A percentile compares a stretch with the other conserved stretches of the same genome.
These are phyloP conservation scores for Trichopoda pennipes DNA, from an alignment of 2,888 invertebrate genomes.

Conservation along the genomic window DNA sequence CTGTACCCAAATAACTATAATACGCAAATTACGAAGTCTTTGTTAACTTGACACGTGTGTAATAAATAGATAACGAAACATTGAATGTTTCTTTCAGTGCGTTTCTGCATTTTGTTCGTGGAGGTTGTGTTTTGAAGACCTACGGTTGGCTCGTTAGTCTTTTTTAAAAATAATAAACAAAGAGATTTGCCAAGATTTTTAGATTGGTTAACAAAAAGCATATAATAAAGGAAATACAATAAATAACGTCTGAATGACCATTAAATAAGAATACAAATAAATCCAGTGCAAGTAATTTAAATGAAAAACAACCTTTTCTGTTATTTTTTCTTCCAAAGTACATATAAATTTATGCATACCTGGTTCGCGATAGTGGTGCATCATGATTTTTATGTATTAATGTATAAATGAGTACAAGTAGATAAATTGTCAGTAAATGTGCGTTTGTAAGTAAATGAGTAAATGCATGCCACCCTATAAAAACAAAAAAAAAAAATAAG, in stretches of 20 bases:
- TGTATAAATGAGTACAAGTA: conserved; percentile 6
- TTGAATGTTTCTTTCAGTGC: conserved; percentile 53
- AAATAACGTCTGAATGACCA: conserved; percentile 47
- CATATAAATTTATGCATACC: conserved; percentile 62
- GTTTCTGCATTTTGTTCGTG: conserved; percentile 63
- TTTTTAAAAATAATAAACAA: conserved; percentile 49
- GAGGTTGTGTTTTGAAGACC: conserved; percentile 44
- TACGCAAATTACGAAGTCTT: background rate
- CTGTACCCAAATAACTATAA: background rate
- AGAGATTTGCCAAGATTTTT: conserved; percentile 37
- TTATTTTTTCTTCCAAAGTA: conserved; percentile 27
- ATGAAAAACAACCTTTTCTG: background rate
- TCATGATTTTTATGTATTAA: conserved; percentile 45
- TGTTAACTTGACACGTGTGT: background rate
- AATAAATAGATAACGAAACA: conserved; percentile 39
- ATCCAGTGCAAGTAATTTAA: conserved; percentile 30
- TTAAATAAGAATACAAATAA: conserved; percentile 18
- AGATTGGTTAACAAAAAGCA: conserved; percentile 46
- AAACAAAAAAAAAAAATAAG: conserved; percentile 27
- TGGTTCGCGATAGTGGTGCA: conserved; percentile 50
- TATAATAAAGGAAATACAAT: conserved; percentile 35
- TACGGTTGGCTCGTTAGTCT: conserved; percentile 5
- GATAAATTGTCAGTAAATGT: conserved; percentile 34
- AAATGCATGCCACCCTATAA: conserved; percentile 47
- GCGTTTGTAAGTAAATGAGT: conserved; percentile 39